phyloP scores from a whole-genome alignment of 1,140 invertebrate genomes.

The Saccostrea glomerata region DNA sequence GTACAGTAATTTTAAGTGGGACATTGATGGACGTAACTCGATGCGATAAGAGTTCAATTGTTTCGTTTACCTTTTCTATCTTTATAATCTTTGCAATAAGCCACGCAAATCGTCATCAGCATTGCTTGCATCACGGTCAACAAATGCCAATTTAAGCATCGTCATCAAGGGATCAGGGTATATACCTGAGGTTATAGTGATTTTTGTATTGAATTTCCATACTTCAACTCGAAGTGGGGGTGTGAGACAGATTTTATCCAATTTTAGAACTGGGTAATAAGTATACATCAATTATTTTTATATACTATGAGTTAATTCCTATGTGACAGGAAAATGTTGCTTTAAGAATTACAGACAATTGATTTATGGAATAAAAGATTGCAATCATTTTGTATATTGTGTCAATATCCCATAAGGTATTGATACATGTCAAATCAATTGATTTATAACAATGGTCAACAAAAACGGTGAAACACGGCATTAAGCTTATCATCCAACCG shows the following conservation, averaged over 20 bases:
- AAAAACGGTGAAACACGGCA: background rate
- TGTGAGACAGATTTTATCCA: background rate
- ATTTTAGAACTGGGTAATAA: background rate
- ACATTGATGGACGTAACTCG: conserved; percentile 1
- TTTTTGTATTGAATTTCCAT: conserved; percentile 10
- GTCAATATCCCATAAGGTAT: background rate
- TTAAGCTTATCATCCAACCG: background rate
- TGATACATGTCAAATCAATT: background rate
- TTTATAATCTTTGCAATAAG: background rate
- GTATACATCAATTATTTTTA: background rate
- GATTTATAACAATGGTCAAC: conserved; percentile 10
- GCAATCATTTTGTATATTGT: background rate
- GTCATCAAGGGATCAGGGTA: background rate
- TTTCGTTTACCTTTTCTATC: conserved; percentile 4
- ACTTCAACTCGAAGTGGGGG: background rate
- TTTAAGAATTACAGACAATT: background rate
- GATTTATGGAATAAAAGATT: background rate
- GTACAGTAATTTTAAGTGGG: background rate
- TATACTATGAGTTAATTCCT: background rate
- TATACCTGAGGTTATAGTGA: background rate
- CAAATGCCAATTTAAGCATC: background rate
- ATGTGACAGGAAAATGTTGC: background rate
- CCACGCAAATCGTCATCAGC: background rate
- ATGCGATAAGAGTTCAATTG: conserved; percentile 19
- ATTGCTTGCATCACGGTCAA: background rate